Evolutionary conservation across 1,140 invertebrate species (phyloP), one percentile per base, ranked within the genome.

Genomic region (Lepidotrigona ventralis): DNA sequence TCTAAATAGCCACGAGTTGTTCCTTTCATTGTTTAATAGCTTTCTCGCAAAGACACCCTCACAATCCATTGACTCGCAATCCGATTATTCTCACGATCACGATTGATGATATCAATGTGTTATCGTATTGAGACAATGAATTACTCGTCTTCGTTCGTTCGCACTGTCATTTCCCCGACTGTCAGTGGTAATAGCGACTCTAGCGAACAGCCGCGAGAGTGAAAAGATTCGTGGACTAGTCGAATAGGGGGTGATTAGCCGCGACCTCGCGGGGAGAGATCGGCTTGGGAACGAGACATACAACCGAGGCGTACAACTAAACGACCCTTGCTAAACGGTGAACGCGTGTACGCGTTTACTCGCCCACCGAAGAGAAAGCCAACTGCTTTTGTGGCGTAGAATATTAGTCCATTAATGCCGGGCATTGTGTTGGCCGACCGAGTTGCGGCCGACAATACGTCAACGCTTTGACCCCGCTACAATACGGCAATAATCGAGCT

Each of bases 381-480:
- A 73, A 73, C 79, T 86, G 88, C 85, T 89, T 89, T 89, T 89
- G 88, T 86, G 85, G 73, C 83, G 83, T 79, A 70, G 87, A 89
- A 89, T 89, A 89, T 89, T 89, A 89, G 87, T 89, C 87, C 85
- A 89, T 89, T 89, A 89, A 89, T 89, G 87, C 86, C 79, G 88
- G 82, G 78, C 83, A 89, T 89, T 89, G 85, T 89, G 85, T 66
- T 80, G 64, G 81, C 83, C 63, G 85, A 68, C 73, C 85, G 64
- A 81, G 81, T 81, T 82, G 73, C 81, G 88, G 84, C 90, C 89
- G 85, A 89, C 89, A 91, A 91, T 92, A 91, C 89, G 86, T 92
- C 91, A 91, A 90, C 86, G 89, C 88, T 91, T 91, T 89, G 86
- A 90, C 86, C 90, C 79, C 79, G 86, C 87, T 86, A 88, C 90